phyloP scores from a whole-genome alignment of 1,140 invertebrate genomes.

The Drosophila carrolli region DNA sequence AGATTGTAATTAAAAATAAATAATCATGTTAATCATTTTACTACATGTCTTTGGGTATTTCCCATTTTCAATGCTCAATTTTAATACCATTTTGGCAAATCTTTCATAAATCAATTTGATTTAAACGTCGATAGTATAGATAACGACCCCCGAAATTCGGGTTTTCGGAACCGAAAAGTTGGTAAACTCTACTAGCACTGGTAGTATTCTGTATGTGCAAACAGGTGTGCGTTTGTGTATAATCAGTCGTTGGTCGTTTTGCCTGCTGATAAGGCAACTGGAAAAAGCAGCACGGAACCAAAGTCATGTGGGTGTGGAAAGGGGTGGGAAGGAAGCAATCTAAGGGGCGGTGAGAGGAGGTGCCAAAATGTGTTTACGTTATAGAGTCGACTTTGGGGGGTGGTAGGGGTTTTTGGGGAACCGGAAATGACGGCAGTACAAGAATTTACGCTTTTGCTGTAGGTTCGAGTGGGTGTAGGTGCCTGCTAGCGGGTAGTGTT shows the following conservation, averaged over 20 bases:
- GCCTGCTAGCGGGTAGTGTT: background rate
- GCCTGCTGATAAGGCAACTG: conserved; percentile 49
- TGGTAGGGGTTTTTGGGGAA: conserved; percentile 16
- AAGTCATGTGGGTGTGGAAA: conserved; percentile 15
- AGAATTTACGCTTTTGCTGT: conserved; percentile 44
- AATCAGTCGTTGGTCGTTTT: conserved; percentile 55
- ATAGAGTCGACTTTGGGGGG: conserved; percentile 9
- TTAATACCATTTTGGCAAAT: conserved; percentile 66
- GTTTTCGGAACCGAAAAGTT: background rate
- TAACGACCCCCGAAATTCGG: conserved; percentile 48
- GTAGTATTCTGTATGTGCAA: conserved; percentile 11
- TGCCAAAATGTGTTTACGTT: conserved; percentile 29
- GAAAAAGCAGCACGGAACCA: conserved; percentile 67
- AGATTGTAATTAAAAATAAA: too few species aligned
- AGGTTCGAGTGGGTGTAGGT: background rate
- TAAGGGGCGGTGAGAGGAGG: conserved; percentile 5
- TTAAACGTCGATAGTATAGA: conserved; percentile 60
- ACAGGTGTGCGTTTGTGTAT: conserved; percentile 35
- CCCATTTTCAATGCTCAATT: background rate
- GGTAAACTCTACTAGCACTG: conserved; percentile 6
- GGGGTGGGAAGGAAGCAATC: conserved; percentile 14
- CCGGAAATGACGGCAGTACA: conserved; percentile 73
- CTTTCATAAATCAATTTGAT: conserved; percentile 82
- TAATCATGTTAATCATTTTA: background rate
- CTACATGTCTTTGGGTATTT: background rate